Conservation (phyloP, 1,140 invertebrate genomes). For the Hesperophylax magnus region DNA sequence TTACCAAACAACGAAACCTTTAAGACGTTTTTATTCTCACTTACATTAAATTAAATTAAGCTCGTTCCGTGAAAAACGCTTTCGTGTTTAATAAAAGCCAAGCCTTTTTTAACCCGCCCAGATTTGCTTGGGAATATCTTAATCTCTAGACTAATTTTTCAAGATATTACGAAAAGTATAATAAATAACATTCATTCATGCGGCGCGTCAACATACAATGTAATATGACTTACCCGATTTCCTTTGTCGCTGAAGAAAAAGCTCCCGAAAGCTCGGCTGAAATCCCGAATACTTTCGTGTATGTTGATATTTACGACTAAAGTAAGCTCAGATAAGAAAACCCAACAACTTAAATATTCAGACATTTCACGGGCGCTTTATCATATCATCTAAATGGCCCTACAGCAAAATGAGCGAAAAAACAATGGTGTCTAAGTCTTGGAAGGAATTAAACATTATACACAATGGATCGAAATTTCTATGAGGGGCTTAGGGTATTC, state of each 20-base stretch:
- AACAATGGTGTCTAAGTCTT: not conserved
- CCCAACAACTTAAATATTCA: not conserved
- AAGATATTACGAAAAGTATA: not conserved
- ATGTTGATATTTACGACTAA: constrained; percentile 14
- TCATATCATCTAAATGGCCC: constrained; percentile 11
- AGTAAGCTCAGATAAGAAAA: constrained; percentile 5
- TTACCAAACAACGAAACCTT: not conserved
- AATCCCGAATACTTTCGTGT: not conserved
- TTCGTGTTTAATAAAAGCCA: not conserved
- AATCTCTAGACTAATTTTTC: not conserved
- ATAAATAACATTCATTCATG: not conserved
- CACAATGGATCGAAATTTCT: constrained; percentile 13
- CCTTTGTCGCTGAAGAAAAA: not conserved
- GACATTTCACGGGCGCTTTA: not conserved
- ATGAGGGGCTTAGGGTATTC: constrained; percentile 10
- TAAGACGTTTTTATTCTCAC: not conserved
- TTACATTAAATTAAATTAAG: not conserved
- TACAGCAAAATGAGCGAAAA: not conserved
- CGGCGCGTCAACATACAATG: not conserved
- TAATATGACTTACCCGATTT: not conserved
- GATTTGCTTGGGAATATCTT: too few species aligned
- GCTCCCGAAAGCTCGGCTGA: not conserved
- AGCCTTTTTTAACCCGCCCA: too few species aligned
- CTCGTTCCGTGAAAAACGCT: not conserved
- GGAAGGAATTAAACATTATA: constrained; percentile 4